A percentile compares a stretch with the other conserved stretches of the same genome.
phyloP scores from a whole-genome alignment of 1,140 invertebrate species.

The Cyphomyrmex costatus region DNA sequence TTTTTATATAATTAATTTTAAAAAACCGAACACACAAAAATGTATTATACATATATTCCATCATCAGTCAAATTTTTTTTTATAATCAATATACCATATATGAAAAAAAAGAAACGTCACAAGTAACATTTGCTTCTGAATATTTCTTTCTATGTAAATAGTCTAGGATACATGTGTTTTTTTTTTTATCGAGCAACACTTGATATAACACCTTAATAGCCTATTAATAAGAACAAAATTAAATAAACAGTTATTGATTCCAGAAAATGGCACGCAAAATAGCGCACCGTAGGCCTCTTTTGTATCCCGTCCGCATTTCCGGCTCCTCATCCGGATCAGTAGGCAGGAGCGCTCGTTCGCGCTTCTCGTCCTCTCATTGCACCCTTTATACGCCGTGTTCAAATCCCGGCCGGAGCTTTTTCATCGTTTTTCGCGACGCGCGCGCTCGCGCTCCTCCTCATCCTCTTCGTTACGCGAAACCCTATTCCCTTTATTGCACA shows the following conservation, averaged over 20 bases:
- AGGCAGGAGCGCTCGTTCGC: slow-evolving; percentile 44
- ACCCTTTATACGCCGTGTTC: slow-evolving; percentile 58
- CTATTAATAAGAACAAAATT: slow-evolving; percentile 26
- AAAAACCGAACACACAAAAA: too few relatives aligned
- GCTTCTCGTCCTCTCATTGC: slow-evolving; percentile 55
- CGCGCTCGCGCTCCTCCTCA: slow-evolving; percentile 36
- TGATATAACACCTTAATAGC: slow-evolving; percentile 6
- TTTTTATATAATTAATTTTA: too few relatives aligned
- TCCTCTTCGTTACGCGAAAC: slow-evolving; percentile 57
- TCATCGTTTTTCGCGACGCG: slow-evolving; percentile 63
- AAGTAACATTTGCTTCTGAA: too few relatives aligned
- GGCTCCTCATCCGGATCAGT: slow-evolving; percentile 59
- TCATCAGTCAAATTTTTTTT: too few relatives aligned
- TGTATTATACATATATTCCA: too few relatives aligned
- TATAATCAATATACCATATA: too few relatives aligned
- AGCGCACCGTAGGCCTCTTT: slow-evolving; percentile 41
- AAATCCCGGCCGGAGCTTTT: slow-evolving; percentile 58
- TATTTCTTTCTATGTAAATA: background rate
- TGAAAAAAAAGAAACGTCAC: too few relatives aligned
- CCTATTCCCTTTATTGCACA: slow-evolving; percentile 74
- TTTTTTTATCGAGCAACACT: background rate
- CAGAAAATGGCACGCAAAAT: slow-evolving; percentile 48
- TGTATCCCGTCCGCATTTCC: slow-evolving; percentile 54
- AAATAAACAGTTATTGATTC: slow-evolving; percentile 54
- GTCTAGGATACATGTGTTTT: background rate